Evolutionary conservation across 1,140 invertebrate genomes (phyloP), one percentile per base, ranked within the genome.

Genomic region (Aphelenchoides fujianensis): DNA sequence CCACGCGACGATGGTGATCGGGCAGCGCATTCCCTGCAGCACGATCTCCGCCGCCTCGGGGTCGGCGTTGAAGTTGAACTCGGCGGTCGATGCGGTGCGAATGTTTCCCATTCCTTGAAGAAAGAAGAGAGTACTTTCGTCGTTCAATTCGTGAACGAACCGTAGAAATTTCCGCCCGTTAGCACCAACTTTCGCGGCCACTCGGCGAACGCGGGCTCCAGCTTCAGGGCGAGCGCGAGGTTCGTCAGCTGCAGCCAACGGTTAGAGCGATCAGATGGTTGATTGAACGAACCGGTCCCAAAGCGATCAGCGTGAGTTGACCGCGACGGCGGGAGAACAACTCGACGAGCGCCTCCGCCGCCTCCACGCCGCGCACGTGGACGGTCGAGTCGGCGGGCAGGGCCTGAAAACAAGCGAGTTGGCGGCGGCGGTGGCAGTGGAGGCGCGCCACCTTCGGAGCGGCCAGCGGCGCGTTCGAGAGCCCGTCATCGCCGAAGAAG

Each of bases 21-120:
- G 89, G 91, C 92, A 93, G 54, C 88, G 91, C 71, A 95, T 84
- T 86, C 95, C 93, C 80, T 93, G 92, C 3, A 95, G 89, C 23
- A 91, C 91, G 16, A 94, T 90, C 54, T 89, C 86, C 0, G 90
- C 91, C 31, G 91, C 90, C 86, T 92, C 91, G 0, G 91, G 90
- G 85, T 92, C 91, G 23, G 84, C 83, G 66, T 88, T 87, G 80
- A 93, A 93, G 85, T 93, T 92, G 79, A 91, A 92, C 84, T 92
- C 92, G 3, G 90, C 90, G 52, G 88, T 86, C 0, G 87, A 77
- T 23, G 88, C 88, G n/a, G 88, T 85, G 82, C 91, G 91, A 7
- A 91, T 91, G 69, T 88, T 86, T 27, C 88, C 90, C 89, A 48
- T 48, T 48, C 41, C 41, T 48, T 16, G 12, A 48, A 48, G 23